Base-by-base conservation (phyloP, 2,113 vertebrate genomes). In the Pollachius pollachius region DNA sequence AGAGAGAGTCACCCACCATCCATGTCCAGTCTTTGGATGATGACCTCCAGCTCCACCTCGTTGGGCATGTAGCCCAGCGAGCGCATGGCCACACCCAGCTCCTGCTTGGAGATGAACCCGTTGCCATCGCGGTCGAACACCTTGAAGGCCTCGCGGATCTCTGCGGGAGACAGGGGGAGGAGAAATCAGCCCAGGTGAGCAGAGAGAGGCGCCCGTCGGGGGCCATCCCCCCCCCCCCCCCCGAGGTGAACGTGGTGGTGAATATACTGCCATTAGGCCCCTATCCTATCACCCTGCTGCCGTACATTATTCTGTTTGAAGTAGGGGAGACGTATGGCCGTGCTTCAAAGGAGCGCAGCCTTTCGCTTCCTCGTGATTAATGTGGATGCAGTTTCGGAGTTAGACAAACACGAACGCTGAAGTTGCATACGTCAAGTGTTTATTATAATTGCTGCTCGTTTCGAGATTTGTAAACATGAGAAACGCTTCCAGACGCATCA, bases 31-130 rank as follows among this genome's bases (percentile, higher is more conserved):
- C 96, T 92, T 83, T 98, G 96, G 86, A 98, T 98, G 90, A 98
- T 98, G 63, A 97, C 95, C 70, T 98, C 96, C 81, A 98, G 91
- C 90, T 98, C 96, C 88, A 98, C 96, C 85, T 98, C 96, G 0
- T 98, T 98, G 86, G 96, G 96, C 96, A 98, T 98, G 90, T 98
- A 98, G 54, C 96, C 96, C 85, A 98, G 86, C 0, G 96, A 98
- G 21, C 96, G 93, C 96, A 98, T 98, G 83, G 96, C 95, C 0
- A 93, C 95, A 67, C 95, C 96, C 89, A 98, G 86, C 87, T 98
- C 96, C 89, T 98, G 96, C 92, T 98, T 98, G 77, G 96, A 98
- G 92, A 98, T 98, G 92, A 97, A 97, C 56, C 96, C 96, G 0
- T 98, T 98, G 75, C 96, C 96, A 12, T 98, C 96, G 0, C 95